Conservation (phyloP, 1,140 invertebrate genomes). For the Bombyx mori region DNA sequence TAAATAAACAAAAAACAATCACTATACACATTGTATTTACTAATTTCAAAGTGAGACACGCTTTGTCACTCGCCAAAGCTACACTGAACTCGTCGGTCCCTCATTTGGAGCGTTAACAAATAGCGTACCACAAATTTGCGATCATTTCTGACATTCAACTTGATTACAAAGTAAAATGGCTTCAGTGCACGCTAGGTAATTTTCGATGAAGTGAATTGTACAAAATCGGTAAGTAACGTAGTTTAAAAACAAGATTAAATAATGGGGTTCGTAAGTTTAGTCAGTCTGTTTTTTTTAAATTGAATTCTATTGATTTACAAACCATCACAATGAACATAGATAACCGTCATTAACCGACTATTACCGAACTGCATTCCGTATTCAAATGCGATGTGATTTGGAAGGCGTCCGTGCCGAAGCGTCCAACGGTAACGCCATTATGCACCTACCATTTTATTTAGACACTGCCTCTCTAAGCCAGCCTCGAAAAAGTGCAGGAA, state of each 20-base stretch:
- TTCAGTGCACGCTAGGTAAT: no score
- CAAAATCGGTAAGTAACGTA: not conserved
- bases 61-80: no score
- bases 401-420: conserved; percentile 36
- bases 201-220: no score
- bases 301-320: not conserved
- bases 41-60: no score
- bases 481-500: conserved; percentile 15
- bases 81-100: no score
- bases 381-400: conserved; percentile 51
- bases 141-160: no score
- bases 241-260: not conserved
- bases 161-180: no score
- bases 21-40: no score
- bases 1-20: no score
- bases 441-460: conserved; percentile 21
- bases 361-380: conserved; percentile 37
- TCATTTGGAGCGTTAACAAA: no score
- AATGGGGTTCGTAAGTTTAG: no score
- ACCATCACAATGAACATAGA: not conserved
- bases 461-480: conserved; percentile 17
- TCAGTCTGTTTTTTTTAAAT: not conserved
- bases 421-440: conserved; percentile 32
- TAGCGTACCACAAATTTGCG: no score
- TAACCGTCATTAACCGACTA: conserved; percentile 27